Conservation (phyloP, 1,140 invertebrate species). For the Neelides sp. region DNA sequence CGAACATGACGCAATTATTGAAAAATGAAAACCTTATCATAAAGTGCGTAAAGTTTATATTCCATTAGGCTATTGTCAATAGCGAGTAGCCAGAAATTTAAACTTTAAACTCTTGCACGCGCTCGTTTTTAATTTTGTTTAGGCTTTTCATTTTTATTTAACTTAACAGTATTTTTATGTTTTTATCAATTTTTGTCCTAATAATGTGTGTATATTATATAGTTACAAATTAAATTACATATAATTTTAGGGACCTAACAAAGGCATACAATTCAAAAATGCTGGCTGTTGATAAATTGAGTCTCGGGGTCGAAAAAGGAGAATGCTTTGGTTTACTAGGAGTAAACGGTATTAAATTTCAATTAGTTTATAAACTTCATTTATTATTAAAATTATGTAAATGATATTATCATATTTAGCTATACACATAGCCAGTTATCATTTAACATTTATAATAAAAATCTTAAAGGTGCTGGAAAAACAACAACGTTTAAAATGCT, state of each 20-base stretch:
- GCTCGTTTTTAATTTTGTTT: too few species aligned
- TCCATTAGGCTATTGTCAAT: too few species aligned
- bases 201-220: too few species aligned
- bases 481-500: slow-evolving; percentile 79
- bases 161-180: too few species aligned
- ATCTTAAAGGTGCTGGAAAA: slow-evolving; percentile 37
- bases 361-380: not conserved
- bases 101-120: too few species aligned
- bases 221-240: not conserved
- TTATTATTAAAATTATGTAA: not conserved
- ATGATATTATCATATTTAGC: not conserved
- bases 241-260: not conserved
- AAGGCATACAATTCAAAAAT: slow-evolving; percentile 32
- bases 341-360: slow-evolving; percentile 64
- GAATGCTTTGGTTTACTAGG: slow-evolving; percentile 86
- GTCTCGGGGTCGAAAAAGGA: slow-evolving; percentile 37
- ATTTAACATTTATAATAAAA: not conserved
- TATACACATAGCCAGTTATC: not conserved
- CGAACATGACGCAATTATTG: slow-evolving; percentile 30
- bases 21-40: slow-evolving; percentile 35
- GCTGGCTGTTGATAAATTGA: slow-evolving; percentile 38
- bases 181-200: too few species aligned
- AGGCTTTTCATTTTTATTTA: too few species aligned
- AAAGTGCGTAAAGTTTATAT: slow-evolving; percentile 30
- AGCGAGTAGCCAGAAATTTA: too few species aligned